phyloP scores from a whole-genome alignment of 2,888 invertebrate genomes.

The Entomobrya multifasciata region DNA sequence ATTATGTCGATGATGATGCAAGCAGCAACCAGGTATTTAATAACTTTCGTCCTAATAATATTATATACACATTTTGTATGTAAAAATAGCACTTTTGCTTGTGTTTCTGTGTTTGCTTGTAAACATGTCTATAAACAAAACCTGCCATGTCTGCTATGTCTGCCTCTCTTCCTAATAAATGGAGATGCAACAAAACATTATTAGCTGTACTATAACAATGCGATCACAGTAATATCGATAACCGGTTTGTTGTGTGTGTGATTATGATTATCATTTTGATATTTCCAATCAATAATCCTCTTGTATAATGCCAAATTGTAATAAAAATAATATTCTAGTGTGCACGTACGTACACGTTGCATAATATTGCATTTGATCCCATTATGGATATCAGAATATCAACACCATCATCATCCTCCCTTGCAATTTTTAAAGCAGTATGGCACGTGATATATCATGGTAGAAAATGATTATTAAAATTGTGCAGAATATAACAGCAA shows the following conservation, averaged over 20 bases:
- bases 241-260: slow-evolving; percentile 14
- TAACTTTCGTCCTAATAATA: slow-evolving; percentile 19
- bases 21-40: slow-evolving; percentile 33
- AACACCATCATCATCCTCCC: neutral
- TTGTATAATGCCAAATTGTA: neutral
- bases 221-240: too few relatives aligned
- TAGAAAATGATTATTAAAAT: too few relatives aligned
- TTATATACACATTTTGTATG: neutral
- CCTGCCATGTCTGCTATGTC: too few relatives aligned
- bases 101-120: too few relatives aligned
- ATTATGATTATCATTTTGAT: neutral
- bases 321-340: too few relatives aligned
- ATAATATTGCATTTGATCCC: neutral
- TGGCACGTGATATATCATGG: neutral
- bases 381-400: slow-evolving; percentile 8
- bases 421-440: neutral
- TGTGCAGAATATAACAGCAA: too few relatives aligned
- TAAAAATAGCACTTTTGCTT: too few relatives aligned
- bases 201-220: too few relatives aligned
- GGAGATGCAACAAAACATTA: too few relatives aligned
- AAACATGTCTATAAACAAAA: too few relatives aligned
- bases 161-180: too few relatives aligned
- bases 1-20: neutral
- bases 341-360: too few relatives aligned
- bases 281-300: neutral